phyloP scores from a whole-genome alignment of 2,113 vertebrate species.

The Thalassarche chlororhynchos region DNA sequence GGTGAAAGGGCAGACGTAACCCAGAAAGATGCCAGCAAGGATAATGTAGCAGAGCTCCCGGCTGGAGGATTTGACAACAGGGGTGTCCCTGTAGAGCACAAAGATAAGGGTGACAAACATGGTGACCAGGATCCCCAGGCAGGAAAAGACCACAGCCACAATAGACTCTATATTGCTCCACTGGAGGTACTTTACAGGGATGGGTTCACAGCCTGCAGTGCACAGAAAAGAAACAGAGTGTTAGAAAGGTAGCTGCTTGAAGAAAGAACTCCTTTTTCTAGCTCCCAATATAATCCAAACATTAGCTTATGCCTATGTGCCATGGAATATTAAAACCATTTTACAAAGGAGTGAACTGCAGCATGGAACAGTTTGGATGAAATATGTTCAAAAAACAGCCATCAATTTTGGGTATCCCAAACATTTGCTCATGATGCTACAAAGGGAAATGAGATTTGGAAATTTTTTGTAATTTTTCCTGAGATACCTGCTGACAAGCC shows the following conservation, averaged over 20 bases:
- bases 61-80: slow-evolving; percentile 98
- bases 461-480: not conserved
- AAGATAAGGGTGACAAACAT: slow-evolving; percentile 98
- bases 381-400: not conserved
- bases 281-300: not conserved
- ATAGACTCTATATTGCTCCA: slow-evolving; percentile 97
- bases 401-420: not conserved
- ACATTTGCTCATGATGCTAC: not conserved
- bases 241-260: not conserved
- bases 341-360: not conserved
- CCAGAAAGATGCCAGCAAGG: slow-evolving; percentile 94
- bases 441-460: not conserved
- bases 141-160: slow-evolving; percentile 95
- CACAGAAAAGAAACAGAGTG: slow-evolving; percentile 50
- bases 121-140: slow-evolving; percentile 94
- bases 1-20: slow-evolving; percentile 97
- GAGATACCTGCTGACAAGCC: not conserved
- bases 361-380: not conserved
- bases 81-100: slow-evolving; percentile 96
- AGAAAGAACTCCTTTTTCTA: not conserved
- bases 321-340: not conserved
- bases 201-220: slow-evolving; percentile 86
- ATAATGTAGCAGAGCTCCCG: slow-evolving; percentile 98
- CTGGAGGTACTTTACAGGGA: slow-evolving; percentile 90
- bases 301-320: not conserved